Evolutionary conservation across 2,113 vertebrate genomes (phyloP).

Genomic region (Atractosteus spatula): DNA sequence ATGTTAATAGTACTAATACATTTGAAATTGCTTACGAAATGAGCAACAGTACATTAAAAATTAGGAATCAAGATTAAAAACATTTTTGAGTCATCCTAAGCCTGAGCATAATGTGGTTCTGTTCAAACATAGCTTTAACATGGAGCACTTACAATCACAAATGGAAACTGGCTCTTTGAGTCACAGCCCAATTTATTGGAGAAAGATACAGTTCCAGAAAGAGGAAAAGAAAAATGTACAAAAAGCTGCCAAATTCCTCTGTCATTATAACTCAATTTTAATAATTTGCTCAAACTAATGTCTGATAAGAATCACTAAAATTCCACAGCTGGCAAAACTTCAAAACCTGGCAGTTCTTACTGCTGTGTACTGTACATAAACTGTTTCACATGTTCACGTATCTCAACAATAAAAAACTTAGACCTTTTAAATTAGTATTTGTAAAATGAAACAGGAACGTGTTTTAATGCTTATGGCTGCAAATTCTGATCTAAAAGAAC

Average conservation of each 20-base stretch:
- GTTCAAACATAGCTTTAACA: background rate
- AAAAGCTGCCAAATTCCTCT: background rate
- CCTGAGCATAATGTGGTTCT: no score
- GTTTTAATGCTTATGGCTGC: background rate
- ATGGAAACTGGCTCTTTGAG: background rate
- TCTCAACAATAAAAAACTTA: background rate
- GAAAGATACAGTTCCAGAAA: background rate
- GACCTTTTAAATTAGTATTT: background rate
- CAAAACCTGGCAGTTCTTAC: slow-evolving; percentile 10
- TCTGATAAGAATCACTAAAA: slow-evolving; percentile 15
- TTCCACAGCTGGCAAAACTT: slow-evolving; percentile 2
- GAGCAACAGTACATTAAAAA: no score
- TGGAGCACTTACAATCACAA: background rate
- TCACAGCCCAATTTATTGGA: background rate
- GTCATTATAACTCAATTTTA: slow-evolving; percentile 11
- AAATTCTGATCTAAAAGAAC: no score
- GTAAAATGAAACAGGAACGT: background rate
- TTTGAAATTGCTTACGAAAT: no score
- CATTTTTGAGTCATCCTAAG: no score
- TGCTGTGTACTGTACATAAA: background rate
- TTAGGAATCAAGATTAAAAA: no score
- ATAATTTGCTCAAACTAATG: slow-evolving; percentile 16
- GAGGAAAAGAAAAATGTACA: background rate
- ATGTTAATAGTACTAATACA: no score
- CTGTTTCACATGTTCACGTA: slow-evolving; percentile 14